Evolutionary conservation across 2,888 invertebrate species (phyloP).

Genomic region (Mythimna vitellina): DNA sequence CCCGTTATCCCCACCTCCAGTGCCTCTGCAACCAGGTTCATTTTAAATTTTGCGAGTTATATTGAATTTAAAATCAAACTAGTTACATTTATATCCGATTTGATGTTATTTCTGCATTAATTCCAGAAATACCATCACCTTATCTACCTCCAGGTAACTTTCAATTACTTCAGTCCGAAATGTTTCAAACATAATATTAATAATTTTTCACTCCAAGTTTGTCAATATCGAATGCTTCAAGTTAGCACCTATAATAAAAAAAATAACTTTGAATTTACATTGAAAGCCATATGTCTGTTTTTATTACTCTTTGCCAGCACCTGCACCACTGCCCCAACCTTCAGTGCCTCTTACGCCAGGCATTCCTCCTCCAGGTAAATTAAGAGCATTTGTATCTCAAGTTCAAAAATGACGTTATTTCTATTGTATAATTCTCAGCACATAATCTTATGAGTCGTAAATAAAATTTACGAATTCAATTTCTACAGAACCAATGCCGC

Average conservation of each 20-base stretch:
- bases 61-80: no score
- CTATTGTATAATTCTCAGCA: neutral
- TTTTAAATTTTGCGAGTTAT: no score
- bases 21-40: neutral
- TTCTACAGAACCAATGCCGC: neutral
- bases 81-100: no score
- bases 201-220: neutral
- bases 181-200: no score
- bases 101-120: no score
- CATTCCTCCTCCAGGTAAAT: neutral
- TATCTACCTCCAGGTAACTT: neutral
- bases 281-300: neutral
- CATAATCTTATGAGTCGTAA: no score
- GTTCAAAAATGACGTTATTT: neutral
- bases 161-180: no score
- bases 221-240: neutral
- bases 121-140: no score
- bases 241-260: neutral
- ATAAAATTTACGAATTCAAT: neutral
- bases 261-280: neutral
- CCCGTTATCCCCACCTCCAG: neutral
- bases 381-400: neutral
- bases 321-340: neutral
- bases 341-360: neutral
- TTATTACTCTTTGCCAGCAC: neutral